Evolutionary conservation across 2,113 vertebrate genomes (phyloP).

Genomic region (Piaya cayana): DNA sequence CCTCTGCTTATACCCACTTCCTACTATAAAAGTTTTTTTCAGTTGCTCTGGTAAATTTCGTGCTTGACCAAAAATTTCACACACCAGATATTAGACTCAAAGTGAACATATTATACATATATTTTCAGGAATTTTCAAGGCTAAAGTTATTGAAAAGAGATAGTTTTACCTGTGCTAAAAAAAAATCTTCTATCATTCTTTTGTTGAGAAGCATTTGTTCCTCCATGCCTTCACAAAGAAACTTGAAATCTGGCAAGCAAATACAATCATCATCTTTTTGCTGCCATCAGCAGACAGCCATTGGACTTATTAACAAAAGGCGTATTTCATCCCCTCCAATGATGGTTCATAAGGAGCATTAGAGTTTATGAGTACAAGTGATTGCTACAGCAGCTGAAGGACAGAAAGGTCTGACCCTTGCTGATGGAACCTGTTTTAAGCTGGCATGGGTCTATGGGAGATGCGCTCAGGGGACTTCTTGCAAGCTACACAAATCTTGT

Average conservation of each 20-base stretch:
- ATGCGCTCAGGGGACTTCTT: neutral
- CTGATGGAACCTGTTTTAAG: neutral
- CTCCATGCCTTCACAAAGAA: neutral
- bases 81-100: neutral
- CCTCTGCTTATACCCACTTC: neutral
- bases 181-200: neutral
- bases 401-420: neutral
- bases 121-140: neutral
- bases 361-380: neutral
- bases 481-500: neutral
- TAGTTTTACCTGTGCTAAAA: neutral
- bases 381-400: neutral
- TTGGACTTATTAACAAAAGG: neutral
- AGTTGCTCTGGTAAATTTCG: neutral
- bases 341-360: neutral
- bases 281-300: fast-evolving
- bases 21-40: neutral
- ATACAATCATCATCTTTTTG: neutral
- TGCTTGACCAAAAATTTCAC: neutral
- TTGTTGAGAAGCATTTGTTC: neutral
- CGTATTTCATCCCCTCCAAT: neutral
- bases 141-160: neutral
- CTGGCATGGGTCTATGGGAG: fast-evolving
- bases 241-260: neutral
- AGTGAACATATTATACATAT: neutral